A percentile compares a stretch with the other conserved stretches of the same genome.
These are phyloP conservation scores for Epistrophella euchroma DNA, from an alignment of 2,888 invertebrate genomes.

Conservation along the genomic window DNA sequence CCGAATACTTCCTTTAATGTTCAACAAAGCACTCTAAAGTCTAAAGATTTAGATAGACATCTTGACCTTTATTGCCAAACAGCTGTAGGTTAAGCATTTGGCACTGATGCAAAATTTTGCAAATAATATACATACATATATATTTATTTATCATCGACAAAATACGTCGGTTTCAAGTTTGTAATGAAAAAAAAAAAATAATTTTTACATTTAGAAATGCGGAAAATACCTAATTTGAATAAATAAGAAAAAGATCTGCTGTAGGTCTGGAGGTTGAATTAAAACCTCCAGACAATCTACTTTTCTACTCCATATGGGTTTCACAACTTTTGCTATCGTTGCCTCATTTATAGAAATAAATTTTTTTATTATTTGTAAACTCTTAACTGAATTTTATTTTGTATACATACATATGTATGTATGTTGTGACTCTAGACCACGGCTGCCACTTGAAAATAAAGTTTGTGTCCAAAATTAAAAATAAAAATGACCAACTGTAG, in stretches of 20 bases:
- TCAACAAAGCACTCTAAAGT: too few species aligned
- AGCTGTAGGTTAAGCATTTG: too few species aligned
- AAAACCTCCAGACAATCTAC: constrained; percentile 16
- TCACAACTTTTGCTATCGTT: constrained; percentile 19
- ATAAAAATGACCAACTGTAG: too few species aligned
- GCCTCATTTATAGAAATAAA: neutral
- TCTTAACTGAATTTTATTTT: neutral
- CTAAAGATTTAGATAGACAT: too few species aligned
- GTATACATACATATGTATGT: neutral
- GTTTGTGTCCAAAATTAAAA: too few species aligned
- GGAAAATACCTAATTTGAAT: constrained; percentile 7
- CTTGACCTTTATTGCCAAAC: too few species aligned
- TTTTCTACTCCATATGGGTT: constrained; percentile 9
- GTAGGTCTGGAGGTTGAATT: constrained; percentile 6
- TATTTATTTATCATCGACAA: neutral
- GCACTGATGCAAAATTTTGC: too few species aligned
- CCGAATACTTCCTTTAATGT: too few species aligned
- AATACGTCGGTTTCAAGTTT: neutral
- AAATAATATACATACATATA: too few species aligned
- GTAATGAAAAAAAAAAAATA: neutral
- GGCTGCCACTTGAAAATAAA: too few species aligned
- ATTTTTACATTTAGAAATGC: neutral
- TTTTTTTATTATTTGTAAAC: neutral
- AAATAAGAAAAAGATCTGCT: neutral
- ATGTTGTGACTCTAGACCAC: neutral